phyloP scores from a whole-genome alignment of 1,140 invertebrate genomes.

The Gonioctena quinquepunctata region DNA sequence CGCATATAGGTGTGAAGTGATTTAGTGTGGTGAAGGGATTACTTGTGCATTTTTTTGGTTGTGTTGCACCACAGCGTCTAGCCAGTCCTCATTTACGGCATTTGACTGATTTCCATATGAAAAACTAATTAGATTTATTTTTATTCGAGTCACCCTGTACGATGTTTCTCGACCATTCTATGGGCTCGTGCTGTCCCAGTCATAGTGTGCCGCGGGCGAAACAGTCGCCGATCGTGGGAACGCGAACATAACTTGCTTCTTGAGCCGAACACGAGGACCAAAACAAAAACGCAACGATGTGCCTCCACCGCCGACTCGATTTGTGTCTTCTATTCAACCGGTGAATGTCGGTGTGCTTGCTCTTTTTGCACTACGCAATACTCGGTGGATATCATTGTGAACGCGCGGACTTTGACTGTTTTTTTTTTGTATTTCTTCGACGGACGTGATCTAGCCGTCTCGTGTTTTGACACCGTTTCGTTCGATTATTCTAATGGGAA shows the following conservation, averaged over 20 bases:
- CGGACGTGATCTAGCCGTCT: not conserved
- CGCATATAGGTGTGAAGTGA: too few species aligned
- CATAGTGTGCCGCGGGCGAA: conserved; percentile 28
- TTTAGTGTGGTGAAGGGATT: too few species aligned
- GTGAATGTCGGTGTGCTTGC: conserved; percentile 9
- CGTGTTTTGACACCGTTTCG: not conserved
- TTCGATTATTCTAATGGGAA: not conserved
- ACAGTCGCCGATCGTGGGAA: conserved; percentile 38
- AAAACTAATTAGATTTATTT: not conserved
- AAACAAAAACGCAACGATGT: conserved; percentile 34
- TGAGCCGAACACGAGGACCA: conserved; percentile 21
- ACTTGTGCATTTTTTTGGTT: too few species aligned
- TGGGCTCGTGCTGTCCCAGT: conserved; percentile 33
- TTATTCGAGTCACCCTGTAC: not conserved
- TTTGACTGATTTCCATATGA: too few species aligned
- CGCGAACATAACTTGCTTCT: conserved; percentile 30
- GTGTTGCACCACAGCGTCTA: too few species aligned
- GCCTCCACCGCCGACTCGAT: not conserved
- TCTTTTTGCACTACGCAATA: not conserved
- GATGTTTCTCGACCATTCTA: conserved; percentile 15
- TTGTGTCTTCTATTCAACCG: conserved; percentile 9
- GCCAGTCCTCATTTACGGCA: too few species aligned
- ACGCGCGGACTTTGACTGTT: not conserved
- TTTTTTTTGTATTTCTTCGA: not conserved
- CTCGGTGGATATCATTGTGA: not conserved